Base-by-base conservation (phyloP, 2,797 vertebrate genomes). In the Pangasius mekongensis region DNA sequence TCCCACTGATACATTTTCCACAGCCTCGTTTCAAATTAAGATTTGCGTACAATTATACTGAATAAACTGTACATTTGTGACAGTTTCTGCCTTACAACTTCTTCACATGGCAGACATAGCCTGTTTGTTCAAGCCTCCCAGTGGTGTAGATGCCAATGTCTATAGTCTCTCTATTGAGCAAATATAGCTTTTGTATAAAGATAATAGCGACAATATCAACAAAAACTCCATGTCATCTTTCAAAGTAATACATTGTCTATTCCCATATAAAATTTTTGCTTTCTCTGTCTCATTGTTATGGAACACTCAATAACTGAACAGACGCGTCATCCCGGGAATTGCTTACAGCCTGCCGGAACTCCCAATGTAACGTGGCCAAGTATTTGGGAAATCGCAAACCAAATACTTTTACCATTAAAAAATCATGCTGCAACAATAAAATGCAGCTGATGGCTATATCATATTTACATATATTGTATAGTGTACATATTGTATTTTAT, bases 151-250 rank as follows among this genome's bases (percentile, higher is more conserved):
- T 60, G 78, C 33, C 6, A 20, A 11, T 64, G 39, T 64, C 60
- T 83, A 16, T 3, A 64, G 81, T 18, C 58, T n/a, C 6, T 43
- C 56, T 43, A 13, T 39, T 16, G 36, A 1, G 5, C 11, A 62
- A 60, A 78, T 62, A 62, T 62, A 82, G 78, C 10, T 60, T 81
- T 81, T 56, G 10, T 36, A 36, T 36, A 13, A 36, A 58, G 9
- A 81, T 24, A 58, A 81, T 22, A 47, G 76, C 1, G n/a, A 60
- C 58, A 62, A 64, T 60, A 62, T 82, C 56, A 60, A 82, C 78
- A 62, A 60, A 36, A 30, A 47, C 71, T 47, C 4, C 30, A 22
- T 22, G 49, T 36, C 52, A 56, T 58, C 20, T 58, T 80, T 36
- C 30, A 24, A 36, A 82, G 78, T 24, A 60, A 39, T 39, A 62